These are phyloP conservation scores for Bactericera cockerelli DNA, from an alignment of 1,140 invertebrate genomes.

Conservation along the genomic window DNA sequence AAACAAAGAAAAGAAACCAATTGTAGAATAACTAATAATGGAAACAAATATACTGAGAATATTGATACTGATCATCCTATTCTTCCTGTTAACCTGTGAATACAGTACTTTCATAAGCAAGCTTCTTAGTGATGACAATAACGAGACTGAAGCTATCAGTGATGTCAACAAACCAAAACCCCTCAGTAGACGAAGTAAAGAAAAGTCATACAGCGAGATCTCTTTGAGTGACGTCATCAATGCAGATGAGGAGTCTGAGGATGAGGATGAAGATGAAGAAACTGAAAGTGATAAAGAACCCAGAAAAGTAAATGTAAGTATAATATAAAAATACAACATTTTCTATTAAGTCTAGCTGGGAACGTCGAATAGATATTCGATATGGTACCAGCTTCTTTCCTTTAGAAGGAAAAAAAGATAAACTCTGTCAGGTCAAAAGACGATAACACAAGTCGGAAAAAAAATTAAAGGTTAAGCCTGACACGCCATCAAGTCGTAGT, in stretches of 20 bases:
- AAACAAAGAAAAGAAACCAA: no score
- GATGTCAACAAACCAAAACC: neutral
- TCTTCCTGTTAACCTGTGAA: neutral
- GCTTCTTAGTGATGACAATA: neutral
- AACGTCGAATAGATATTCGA: no score
- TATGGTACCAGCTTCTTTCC: no score
- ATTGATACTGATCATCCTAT: neutral
- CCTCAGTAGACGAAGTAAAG: constrained; percentile 2
- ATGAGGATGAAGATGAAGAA: neutral
- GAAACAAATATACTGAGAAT: constrained; percentile 2
- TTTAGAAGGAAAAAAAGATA: no score
- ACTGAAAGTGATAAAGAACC: neutral
- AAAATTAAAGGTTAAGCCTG: no score
- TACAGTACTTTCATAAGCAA: constrained; percentile 3
- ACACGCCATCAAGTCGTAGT: no score
- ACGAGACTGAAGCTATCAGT: neutral
- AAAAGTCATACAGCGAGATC: neutral
- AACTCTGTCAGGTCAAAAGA: no score
- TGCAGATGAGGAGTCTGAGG: neutral
- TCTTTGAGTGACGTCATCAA: constrained; percentile 1
- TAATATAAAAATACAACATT: no score
- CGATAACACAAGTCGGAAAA: no score
- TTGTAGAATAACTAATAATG: no score
- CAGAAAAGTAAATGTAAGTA: constrained; percentile 6
- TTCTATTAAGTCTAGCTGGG: no score